phyloP scores from a whole-genome alignment of 2,797 vertebrate genomes.

The Zalophus californianus region DNA sequence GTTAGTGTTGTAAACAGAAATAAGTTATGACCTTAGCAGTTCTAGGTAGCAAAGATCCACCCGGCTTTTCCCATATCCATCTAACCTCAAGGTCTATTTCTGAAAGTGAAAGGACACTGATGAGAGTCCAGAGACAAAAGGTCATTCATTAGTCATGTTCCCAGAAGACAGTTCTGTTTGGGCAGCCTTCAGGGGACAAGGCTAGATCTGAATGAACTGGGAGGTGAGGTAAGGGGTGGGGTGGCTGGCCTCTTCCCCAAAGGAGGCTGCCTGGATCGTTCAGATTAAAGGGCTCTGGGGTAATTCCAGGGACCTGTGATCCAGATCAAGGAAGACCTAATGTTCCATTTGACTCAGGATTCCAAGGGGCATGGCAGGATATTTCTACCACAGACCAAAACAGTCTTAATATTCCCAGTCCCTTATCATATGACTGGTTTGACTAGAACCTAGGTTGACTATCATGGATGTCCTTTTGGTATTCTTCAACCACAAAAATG shows the following conservation, averaged over 20 bases:
- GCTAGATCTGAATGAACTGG: not conserved
- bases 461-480: not conserved
- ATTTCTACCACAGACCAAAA: not conserved
- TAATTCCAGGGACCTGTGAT: not conserved
- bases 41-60: not conserved
- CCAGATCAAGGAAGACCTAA: not conserved
- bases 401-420: not conserved
- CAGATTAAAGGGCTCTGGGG: not conserved
- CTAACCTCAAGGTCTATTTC: conserved; percentile 36
- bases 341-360: not conserved
- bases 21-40: not conserved
- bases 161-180: conserved; percentile 23
- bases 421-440: not conserved
- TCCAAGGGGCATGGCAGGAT: not conserved
- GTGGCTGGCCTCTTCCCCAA: not conserved
- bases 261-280: not conserved
- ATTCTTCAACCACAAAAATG: not conserved
- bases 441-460: not conserved
- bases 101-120: conserved; percentile 54
- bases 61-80: not conserved
- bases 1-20: not conserved
- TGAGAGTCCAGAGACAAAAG: conserved; percentile 44
- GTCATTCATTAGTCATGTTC: not conserved
- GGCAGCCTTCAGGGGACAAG: not conserved
- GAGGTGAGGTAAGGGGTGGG: not conserved